phyloP scores from a whole-genome alignment of 2,888 invertebrate genomes.

The Dioctria rufipes region DNA sequence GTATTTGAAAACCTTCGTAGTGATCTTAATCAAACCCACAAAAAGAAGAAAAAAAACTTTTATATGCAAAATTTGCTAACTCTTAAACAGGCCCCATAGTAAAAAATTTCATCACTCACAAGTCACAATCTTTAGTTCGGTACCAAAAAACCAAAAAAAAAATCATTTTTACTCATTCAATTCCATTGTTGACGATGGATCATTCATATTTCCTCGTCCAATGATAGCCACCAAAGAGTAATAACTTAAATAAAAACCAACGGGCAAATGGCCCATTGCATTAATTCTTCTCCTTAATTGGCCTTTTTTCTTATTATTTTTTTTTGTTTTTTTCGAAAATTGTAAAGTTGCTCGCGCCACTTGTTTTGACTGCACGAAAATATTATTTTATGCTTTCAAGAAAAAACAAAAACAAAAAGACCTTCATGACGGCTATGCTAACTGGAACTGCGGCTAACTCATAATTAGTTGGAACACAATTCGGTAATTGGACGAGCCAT shows the following conservation, averaged over 20 bases:
- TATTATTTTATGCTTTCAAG: neutral
- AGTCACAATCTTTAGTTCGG: neutral
- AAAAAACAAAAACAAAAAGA: neutral
- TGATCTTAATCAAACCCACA: too few species aligned
- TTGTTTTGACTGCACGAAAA: constrained; percentile 13
- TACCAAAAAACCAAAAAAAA: too few species aligned
- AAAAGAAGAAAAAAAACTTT: too few species aligned
- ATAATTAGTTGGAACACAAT: constrained; percentile 7
- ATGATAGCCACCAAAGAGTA: neutral
- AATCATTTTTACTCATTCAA: neutral
- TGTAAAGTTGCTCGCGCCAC: neutral
- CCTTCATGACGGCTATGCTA: neutral
- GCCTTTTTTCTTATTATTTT: neutral
- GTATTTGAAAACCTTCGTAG: too few species aligned
- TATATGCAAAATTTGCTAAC: too few species aligned
- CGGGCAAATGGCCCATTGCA: neutral
- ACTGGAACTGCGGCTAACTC: neutral
- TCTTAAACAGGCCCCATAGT: too few species aligned
- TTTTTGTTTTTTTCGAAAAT: neutral
- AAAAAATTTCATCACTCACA: too few species aligned
- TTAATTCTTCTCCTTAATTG: constrained; percentile 6
- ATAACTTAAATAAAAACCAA: neutral
- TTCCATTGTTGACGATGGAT: neutral
- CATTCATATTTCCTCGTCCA: constrained; percentile 5
- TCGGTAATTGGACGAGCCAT: neutral